phyloP scores from a whole-genome alignment of 2,113 vertebrate species.

The Pomatostomus ruficeps region DNA sequence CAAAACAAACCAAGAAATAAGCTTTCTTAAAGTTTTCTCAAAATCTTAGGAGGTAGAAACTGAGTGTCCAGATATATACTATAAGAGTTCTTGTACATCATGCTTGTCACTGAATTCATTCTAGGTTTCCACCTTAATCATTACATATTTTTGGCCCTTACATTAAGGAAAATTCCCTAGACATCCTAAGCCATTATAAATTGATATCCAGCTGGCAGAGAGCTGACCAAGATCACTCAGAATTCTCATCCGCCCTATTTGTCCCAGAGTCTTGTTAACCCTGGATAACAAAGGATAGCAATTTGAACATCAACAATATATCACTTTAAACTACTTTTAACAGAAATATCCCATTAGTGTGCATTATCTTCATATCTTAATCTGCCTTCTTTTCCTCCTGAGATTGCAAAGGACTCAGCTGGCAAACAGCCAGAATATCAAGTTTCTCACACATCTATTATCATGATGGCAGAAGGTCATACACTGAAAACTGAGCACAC shows the following conservation, averaged over 20 bases:
- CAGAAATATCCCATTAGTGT: slow-evolving; percentile 34
- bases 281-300: background rate
- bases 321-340: background rate
- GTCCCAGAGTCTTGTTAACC: background rate
- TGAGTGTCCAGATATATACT: background rate
- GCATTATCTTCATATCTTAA: slow-evolving; percentile 41
- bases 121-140: background rate
- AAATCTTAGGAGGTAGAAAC: background rate
- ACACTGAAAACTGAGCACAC: slow-evolving; percentile 17
- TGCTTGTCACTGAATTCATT: background rate
- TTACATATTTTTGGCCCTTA: background rate
- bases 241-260: background rate
- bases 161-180: background rate
- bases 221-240: background rate
- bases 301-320: background rate
- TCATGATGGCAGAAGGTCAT: background rate
- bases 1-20: background rate
- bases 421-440: slow-evolving; percentile 11
- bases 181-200: background rate
- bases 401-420: background rate
- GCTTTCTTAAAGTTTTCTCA: background rate
- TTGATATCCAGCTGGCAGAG: background rate
- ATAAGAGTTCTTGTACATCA: background rate
- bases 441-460: background rate
- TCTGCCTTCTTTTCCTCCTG: background rate